Base-by-base conservation (phyloP, 2,113 vertebrate genomes). In the Hippocampus mohnikei region DNA sequence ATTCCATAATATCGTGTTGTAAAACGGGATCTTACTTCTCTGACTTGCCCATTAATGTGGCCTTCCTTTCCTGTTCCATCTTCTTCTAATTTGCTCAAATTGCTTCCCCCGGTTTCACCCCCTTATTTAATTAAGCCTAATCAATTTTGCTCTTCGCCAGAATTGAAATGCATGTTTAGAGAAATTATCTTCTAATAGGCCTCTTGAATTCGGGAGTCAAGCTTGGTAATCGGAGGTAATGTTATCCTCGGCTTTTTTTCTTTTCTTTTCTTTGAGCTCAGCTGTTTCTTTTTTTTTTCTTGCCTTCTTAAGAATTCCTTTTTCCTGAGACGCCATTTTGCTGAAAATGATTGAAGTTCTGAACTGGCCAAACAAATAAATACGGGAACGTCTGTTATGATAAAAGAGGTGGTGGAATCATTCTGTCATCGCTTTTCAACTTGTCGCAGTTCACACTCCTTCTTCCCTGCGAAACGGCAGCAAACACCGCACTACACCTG, bases 111-210 rank as follows among this genome's bases (percentile, higher is more conserved):
- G n/a, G 42, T 56, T 65, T 27, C 7, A 3, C 23, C 48, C 55
- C 67, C 44, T 50, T 67, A 64, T 80, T 83, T 85, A 86, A 82
- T 85, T 68, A 84, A 76, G 76, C 55, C 70, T 23, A 64, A 77
- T 84, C 79, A 81, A 73, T 80, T 87, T 62, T 71, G 53, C 72
- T 61, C 44, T 75, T 74, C 76, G 65, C 70, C 67, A 40, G 73
- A 78, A 72, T 80, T 78, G 72, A 78, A 84, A 81, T 66, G 72
- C 41, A 37, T 81, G 77, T 84, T 84, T 77, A 70, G 73, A 62
- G 69, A 73, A 87, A 88, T 73, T 72, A 83, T 69, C 71, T 70
- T 37, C 44, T 78, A 85, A 87, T 83, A 60, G 72, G 37, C 62
- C 72, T 77, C 69, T 76, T 82, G 70, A 79, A 84, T 75, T 75